phyloP scores from a whole-genome alignment of 2,888 invertebrate genomes.

The Tetanocera ferruginea region DNA sequence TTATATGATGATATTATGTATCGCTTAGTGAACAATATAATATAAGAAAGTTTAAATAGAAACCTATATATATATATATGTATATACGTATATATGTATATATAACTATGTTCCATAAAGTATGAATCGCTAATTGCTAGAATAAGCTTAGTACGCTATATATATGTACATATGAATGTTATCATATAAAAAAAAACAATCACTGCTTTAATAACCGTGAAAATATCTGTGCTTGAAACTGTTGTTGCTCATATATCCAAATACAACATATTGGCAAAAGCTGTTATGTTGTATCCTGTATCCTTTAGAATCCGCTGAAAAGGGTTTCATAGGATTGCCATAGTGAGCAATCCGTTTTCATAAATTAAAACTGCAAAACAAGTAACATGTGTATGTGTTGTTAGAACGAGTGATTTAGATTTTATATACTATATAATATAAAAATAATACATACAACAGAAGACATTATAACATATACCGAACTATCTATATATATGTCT shows the following conservation, averaged over 20 bases:
- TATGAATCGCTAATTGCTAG: background rate
- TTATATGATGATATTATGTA: too few species aligned
- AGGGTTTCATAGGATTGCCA: constrained; percentile 23
- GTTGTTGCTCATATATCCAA: constrained; percentile 2
- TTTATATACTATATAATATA: constrained; percentile 11
- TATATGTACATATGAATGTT: constrained; percentile 11
- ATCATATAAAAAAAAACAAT: background rate
- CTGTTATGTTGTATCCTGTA: constrained; percentile 19
- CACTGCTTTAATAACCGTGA: background rate
- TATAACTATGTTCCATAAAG: background rate
- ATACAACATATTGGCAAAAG: constrained; percentile 13
- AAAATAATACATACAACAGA: constrained; percentile 4
- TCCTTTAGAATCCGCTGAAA: constrained; percentile 17
- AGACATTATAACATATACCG: constrained; percentile 2
- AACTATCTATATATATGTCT: background rate
- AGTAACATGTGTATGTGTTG: constrained; percentile 34
- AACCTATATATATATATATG: background rate
- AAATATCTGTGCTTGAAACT: constrained; percentile 8
- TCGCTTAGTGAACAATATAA: too few species aligned
- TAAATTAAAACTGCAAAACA: constrained; percentile 39
- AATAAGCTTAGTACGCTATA: constrained; percentile 6
- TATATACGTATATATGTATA: background rate
- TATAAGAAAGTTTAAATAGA: background rate
- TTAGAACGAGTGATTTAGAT: constrained; percentile 16
- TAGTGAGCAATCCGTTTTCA: constrained; percentile 20